Conservation (phyloP, 2,797 vertebrate genomes). For the Paedocypris micromegethes region DNA sequence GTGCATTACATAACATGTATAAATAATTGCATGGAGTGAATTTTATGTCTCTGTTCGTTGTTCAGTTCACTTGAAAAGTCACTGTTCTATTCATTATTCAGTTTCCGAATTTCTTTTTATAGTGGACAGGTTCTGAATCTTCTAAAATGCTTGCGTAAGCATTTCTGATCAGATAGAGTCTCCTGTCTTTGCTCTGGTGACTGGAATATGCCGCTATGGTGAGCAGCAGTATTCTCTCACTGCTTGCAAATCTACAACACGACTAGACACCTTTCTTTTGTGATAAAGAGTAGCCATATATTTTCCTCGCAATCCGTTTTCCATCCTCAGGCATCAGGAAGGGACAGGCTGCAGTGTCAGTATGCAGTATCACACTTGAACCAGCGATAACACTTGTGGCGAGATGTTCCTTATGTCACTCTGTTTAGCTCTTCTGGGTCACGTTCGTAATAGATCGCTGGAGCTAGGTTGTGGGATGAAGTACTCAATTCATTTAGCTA, state of each 20-base stretch:
- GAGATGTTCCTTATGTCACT: slow-evolving; percentile 18
- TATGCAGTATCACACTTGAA: slow-evolving; percentile 1
- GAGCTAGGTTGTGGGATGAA: slow-evolving; percentile 17
- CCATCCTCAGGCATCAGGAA: slow-evolving; percentile 21
- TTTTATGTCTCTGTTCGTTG: too few species aligned
- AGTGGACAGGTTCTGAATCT: slow-evolving; percentile 14
- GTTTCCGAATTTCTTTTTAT: not conserved
- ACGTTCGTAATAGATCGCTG: not conserved
- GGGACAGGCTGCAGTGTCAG: slow-evolving; percentile 11
- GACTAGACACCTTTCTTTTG: slow-evolving; percentile 21
- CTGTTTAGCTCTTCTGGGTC: slow-evolving; percentile 8
- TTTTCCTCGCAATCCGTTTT: slow-evolving; percentile 12
- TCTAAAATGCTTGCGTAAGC: slow-evolving; percentile 16
- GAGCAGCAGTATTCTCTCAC: slow-evolving; percentile 8
- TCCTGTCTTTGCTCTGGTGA: not conserved
- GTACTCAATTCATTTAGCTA: slow-evolving; percentile 3
- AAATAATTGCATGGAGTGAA: too few species aligned
- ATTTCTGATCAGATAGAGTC: slow-evolving; percentile 10
- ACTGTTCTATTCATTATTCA: too few species aligned
- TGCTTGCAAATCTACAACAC: slow-evolving; percentile 16
- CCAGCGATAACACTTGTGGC: slow-evolving; percentile 16
- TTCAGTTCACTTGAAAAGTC: too few species aligned
- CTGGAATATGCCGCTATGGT: not conserved
- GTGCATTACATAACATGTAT: too few species aligned
- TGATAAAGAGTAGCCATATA: slow-evolving; percentile 40